Base-by-base conservation (phyloP, 2,797 vertebrate species). In the Oreortyx pictus region DNA sequence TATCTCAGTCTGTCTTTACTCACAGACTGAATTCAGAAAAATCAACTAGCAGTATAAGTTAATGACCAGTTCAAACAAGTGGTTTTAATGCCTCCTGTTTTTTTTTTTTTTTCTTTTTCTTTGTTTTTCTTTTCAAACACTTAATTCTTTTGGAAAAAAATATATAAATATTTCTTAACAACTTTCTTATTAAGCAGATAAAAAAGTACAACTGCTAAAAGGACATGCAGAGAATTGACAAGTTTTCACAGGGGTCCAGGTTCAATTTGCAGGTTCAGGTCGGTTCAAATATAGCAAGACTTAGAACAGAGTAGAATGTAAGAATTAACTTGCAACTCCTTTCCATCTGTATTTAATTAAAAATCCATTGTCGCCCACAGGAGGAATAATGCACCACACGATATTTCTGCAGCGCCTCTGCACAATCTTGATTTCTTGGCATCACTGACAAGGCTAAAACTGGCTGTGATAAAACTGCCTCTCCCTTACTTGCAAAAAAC, bases 171-270 rank as follows among this genome's bases (percentile, higher is more conserved):
- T 93, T 74, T 88, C 65, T 67, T 94, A 52, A 49, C 9, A 79
- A 22, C 14, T 68, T 71, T 89, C 49, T 46, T 79, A 39, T 75
- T 86, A 15, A 87, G 52, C 27, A 83, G 77, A 91, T 17, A 76
- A 50, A 86, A 79, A 54, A 33, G 29, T 37, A 82, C 31, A 23
- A 23, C 7, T 75, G 25, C 9, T 39, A 88, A 89, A 89, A 68
- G 33, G 78, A 87, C 24, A 90, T 88, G 67, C 33, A 97, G 82
- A 94, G 78, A 87, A 29, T 52, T 15, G 77, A 39, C 44, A 74
- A 88, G 6, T 59, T 18, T 57, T 78, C 67, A 71, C 37, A 83
- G 33, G 80, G 67, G 67, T 54, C 50, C 50, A 67, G 24, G 87
- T 90, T 90, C 46, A 72, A 89, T 91, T 70, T 91, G 14, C 71